Conservation (phyloP, 2,888 invertebrate species). For the Dusona sp. region DNA sequence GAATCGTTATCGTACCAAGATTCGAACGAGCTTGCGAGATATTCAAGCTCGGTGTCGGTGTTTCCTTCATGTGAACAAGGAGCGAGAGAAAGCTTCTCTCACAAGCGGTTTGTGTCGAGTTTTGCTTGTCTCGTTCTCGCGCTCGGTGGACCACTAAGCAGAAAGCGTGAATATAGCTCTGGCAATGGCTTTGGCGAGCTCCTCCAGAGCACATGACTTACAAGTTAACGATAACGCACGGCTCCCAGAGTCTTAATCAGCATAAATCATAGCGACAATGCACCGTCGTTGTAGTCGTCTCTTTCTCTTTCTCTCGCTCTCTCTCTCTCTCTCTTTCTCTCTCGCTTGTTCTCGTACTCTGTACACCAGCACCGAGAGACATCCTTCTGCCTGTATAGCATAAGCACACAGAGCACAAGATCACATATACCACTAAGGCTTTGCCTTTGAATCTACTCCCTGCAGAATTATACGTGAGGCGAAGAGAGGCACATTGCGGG, state of each 20-base stretch:
- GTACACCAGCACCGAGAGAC: constrained; percentile 63
- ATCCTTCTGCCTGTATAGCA: constrained; percentile 41
- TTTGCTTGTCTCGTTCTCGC: constrained; percentile 38
- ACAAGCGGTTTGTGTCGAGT: constrained; percentile 52
- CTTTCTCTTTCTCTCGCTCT: constrained; percentile 54
- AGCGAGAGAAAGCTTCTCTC: constrained; percentile 48
- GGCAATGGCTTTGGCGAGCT: constrained; percentile 71
- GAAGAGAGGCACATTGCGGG: constrained; percentile 47
- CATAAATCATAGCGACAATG: constrained; percentile 83
- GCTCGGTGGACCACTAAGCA: constrained; percentile 48
- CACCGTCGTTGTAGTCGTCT: constrained; percentile 62
- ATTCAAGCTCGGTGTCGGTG: constrained; percentile 21
- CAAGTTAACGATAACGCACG: constrained; percentile 82
- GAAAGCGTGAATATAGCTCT: constrained; percentile 57
- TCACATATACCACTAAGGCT: constrained; percentile 56
- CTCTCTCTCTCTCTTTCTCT: constrained; percentile 27
- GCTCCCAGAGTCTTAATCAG: constrained; percentile 83
- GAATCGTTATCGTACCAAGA: constrained; percentile 31
- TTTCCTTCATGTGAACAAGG: constrained; percentile 41
- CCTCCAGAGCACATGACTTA: constrained; percentile 77
- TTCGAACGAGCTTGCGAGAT: constrained; percentile 39
- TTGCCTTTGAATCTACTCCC: constrained; percentile 72
- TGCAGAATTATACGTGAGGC: constrained; percentile 70
- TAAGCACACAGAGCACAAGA: constrained; percentile 36
- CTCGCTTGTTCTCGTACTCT: constrained; percentile 34